Conservation (phyloP, 1,140 invertebrate species). For the Augochlora pura region DNA sequence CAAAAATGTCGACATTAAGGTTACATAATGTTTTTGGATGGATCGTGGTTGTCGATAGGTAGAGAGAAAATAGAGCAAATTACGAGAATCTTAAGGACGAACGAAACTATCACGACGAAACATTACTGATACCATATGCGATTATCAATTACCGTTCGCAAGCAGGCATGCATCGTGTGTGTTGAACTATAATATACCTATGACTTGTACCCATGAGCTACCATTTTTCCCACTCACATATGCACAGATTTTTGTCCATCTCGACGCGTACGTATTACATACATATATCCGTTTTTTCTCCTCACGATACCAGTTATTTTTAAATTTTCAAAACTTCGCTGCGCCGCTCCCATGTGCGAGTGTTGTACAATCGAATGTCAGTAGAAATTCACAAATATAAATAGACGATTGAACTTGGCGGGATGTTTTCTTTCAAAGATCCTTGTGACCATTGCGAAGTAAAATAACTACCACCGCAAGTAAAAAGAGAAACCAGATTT, state of each 20-base stretch:
- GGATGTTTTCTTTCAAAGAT: conserved; percentile 24
- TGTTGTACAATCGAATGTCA: conserved; percentile 73
- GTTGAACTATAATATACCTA: conserved; percentile 14
- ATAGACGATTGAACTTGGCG: conserved; percentile 70
- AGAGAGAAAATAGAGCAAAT: conserved; percentile 18
- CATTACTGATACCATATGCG: conserved; percentile 13
- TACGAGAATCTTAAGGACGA: background rate
- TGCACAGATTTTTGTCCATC: conserved; percentile 65
- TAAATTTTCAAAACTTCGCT: conserved; percentile 69
- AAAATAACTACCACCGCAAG: no score
- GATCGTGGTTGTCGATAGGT: conserved; percentile 33
- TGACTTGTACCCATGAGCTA: conserved; percentile 2
- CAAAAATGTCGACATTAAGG: conserved; percentile 53
- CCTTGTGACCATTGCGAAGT: background rate
- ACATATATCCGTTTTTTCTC: conserved; percentile 65
- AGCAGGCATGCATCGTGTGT: conserved; percentile 12
- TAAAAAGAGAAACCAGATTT: no score
- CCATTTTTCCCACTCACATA: conserved; percentile 27
- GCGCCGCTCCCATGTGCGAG: conserved; percentile 66
- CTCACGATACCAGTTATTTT: conserved; percentile 74
- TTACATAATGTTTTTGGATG: conserved; percentile 20
- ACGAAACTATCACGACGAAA: conserved; percentile 18
- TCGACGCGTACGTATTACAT: conserved; percentile 47
- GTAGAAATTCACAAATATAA: conserved; percentile 72
- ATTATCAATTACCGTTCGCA: conserved; percentile 32